phyloP scores from a whole-genome alignment of 2,113 vertebrate species.

The Gambusia affinis region DNA sequence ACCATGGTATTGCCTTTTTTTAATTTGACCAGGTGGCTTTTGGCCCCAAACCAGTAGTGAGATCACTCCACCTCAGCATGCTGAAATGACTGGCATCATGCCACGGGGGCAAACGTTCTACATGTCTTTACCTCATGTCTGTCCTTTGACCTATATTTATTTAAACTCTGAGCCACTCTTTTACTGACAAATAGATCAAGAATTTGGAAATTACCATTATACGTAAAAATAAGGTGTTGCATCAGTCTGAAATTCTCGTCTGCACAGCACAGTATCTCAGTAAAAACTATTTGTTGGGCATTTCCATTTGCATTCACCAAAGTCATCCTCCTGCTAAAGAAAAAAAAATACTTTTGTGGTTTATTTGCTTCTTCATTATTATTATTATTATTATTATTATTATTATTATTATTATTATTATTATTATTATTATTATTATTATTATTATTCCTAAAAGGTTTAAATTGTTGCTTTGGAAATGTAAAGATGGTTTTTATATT shows the following conservation, averaged over 20 bases:
- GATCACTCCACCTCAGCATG: slow-evolving; percentile 16
- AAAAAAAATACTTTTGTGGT: too few species aligned
- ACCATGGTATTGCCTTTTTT: background rate
- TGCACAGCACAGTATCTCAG: background rate
- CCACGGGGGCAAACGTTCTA: slow-evolving; percentile 2
- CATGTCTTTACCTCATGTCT: slow-evolving; percentile 16
- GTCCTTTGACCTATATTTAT: slow-evolving; percentile 33
- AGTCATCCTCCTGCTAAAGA: too few species aligned
- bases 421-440: background rate
- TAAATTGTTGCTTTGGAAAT: background rate
- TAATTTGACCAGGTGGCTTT: slow-evolving; percentile 18
- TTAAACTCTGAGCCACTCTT: background rate
- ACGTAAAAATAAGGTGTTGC: slow-evolving; percentile 8
- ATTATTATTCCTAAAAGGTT: background rate
- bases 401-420: background rate
- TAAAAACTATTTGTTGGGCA: background rate
- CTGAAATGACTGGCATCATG: slow-evolving; percentile 33
- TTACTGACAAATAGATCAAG: background rate
- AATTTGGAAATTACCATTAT: background rate
- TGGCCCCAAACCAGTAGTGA: slow-evolving; percentile 18
- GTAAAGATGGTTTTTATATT: too few species aligned
- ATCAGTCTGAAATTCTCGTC: background rate
- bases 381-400: background rate
- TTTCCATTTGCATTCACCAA: too few species aligned
- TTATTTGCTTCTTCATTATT: too few species aligned